Evolutionary conservation across 2,888 invertebrate species (phyloP), one percentile per base, ranked within the genome.

Genomic region (Trimorus sp.): DNA sequence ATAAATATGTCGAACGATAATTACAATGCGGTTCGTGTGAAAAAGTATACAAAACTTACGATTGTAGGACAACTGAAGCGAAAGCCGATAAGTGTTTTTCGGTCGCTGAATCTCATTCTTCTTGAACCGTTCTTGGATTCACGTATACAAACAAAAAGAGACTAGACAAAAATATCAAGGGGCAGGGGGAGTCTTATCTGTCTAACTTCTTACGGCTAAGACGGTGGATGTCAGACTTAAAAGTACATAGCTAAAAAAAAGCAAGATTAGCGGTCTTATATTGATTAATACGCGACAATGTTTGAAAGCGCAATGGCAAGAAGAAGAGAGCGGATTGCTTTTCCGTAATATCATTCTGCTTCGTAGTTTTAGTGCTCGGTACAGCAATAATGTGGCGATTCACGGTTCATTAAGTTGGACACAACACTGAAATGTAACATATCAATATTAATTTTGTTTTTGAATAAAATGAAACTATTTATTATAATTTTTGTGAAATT

Each of bases 231-330:
- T 75, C 56, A 70, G 71, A 76, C 70, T 83, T 84, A 79, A 75
- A 74, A 68, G 45, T 71, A 77, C 38, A 51, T 69, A 74, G 75
- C 78, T 79, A 79, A 77, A 82, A 78, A 79, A 82, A 79, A 79
- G 83, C 83, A 79, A 83, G 77, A 79, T 83, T 79, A 54, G 83
- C 83, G 63, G 40, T 79, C 60, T 65, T 79, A 82, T 77, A 82
- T 62, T 63, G 26, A 77, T 78, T 62, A 82, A 84, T 68, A 78
- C 76, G 82, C 84, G 82, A 82, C 82, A 84, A 82, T 77, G 79
- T 79, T 75, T 82, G 84, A 82, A 84, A 84, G 84, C 84, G 84
- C 84, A 84, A 80, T 83, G 80, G 83, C 84, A 84, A 84, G 84
- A 84, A 83, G 83, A 81, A 84, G 81, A 83, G 79, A 81, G 81